phyloP scores from a whole-genome alignment of 2,797 vertebrate genomes.

The Argya squamiceps region DNA sequence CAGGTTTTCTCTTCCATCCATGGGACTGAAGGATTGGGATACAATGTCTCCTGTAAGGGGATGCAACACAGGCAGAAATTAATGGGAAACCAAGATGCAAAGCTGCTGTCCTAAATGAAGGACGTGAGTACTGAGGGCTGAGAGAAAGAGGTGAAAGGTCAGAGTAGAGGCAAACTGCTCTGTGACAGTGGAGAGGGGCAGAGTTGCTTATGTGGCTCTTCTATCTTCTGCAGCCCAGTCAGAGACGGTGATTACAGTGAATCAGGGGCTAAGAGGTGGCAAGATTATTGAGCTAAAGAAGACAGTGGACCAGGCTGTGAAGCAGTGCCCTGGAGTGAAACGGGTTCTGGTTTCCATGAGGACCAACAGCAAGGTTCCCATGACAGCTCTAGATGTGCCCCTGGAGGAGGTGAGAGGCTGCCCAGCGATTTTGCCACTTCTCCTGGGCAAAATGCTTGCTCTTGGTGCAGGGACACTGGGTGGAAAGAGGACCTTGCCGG shows the following conservation, averaged over 20 bases:
- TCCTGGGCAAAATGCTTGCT: neutral
- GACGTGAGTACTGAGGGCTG: neutral
- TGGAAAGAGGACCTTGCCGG: neutral
- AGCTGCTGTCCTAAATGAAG: neutral
- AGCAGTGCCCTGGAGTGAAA: slow-evolving; percentile 60
- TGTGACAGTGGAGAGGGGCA: neutral
- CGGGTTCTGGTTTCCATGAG: slow-evolving; percentile 64
- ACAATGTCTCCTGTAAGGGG: neutral
- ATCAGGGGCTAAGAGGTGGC: slow-evolving; percentile 66
- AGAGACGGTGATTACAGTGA: slow-evolving; percentile 63
- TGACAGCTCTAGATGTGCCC: slow-evolving; percentile 48
- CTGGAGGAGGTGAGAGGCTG: slow-evolving; percentile 68
- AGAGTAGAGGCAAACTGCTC: neutral
- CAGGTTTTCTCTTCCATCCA: neutral
- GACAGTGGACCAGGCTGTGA: slow-evolving; percentile 68
- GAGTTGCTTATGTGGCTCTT: neutral
- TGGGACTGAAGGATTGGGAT: neutral
- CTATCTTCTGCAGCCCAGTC: slow-evolving; percentile 46
- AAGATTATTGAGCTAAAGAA: slow-evolving; percentile 70
- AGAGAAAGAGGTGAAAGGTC: neutral
- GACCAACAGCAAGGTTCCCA: slow-evolving; percentile 49
- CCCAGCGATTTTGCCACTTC: fast-evolving
- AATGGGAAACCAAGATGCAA: neutral
- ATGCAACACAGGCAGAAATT: neutral
- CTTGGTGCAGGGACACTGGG: neutral